Base-by-base conservation (phyloP, 2,888 invertebrate species). In the Andrena chrysosceles region DNA sequence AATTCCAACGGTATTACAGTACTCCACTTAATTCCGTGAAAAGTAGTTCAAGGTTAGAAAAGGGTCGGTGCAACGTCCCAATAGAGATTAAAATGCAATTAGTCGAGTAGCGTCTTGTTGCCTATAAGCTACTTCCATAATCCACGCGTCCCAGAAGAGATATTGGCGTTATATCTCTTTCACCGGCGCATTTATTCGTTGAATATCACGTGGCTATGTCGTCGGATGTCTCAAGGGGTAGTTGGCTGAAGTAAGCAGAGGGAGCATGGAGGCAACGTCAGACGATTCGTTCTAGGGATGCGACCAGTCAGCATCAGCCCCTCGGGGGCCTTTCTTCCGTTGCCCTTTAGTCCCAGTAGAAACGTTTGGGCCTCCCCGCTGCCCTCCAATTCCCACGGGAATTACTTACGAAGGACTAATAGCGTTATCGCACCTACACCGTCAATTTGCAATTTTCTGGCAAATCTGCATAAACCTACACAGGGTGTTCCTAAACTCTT, bases 351-450 rank as follows among this genome's bases (percentile, higher is more conserved):
- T 90, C 91, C 90, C 91, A 89, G 73, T 82, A 89, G 90, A 84
- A 89, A 81, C 77, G 85, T 86, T 88, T 84, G 87, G 80, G 84
- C 83, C 81, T 85, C 85, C 83, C 87, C 72, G 81, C 81, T 81
- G 80, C 82, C 89, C 77, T 78, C 89, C 89, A 92, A 93, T 93
- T 93, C 93, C 93, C 93, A 92, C 93, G 93, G 93, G 93, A 93
- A 93, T 93, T 93, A 89, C 92, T 88, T 83, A 78, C 90, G 73
- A 89, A 91, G 89, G 93, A 93, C 90, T 92, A 92, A 93, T 93
- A 93, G 89, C 84, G 83, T 79, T 70, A 42, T 23, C 26, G 35
- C 26, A 16, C 8, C 26, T 20, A 8, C n/a, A 31, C 29, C 54
- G 13, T 42, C 29, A 26, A 10, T 81, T 66, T 26, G 5, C 7